These are phyloP conservation scores for Xestoiulus laeticollis DNA, from an alignment of 2,888 invertebrate species.

Conservation along the genomic window DNA sequence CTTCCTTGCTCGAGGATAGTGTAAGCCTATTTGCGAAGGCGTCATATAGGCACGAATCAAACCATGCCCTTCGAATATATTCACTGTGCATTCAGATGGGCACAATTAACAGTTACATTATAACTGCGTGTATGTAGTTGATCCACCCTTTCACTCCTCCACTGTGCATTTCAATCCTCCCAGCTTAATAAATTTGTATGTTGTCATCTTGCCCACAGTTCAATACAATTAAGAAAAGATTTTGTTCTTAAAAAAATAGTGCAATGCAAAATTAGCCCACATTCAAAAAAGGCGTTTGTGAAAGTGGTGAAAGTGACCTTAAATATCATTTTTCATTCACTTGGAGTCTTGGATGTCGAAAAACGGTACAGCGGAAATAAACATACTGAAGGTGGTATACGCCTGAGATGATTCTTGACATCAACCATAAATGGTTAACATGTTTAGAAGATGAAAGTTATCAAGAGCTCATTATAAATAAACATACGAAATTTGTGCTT, in stretches of 20 bases:
- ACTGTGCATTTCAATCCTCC: neutral
- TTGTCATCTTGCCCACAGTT: conserved; percentile 39
- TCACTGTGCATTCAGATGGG: conserved; percentile 17
- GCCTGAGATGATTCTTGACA: no score
- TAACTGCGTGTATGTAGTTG: neutral
- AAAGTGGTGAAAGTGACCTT: conserved; percentile 16
- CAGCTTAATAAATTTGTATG: neutral
- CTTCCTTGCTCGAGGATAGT: neutral
- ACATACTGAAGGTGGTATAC: no score
- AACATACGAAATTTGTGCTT: no score
- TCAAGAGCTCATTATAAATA: no score
- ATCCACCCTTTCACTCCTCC: conserved; percentile 25
- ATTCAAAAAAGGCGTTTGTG: neutral
- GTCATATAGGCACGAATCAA: conserved; percentile 27
- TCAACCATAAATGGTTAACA: no score
- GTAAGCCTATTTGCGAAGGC: conserved; percentile 29
- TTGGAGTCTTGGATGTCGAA: neutral
- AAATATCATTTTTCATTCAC: neutral
- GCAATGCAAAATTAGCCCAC: neutral
- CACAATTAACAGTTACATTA: conserved; percentile 43
- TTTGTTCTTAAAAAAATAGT: conserved; percentile 2
- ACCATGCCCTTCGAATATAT: conserved; percentile 30
- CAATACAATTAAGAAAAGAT: conserved; percentile 38
- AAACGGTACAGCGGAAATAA: neutral
- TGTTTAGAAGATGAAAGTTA: no score